These are phyloP conservation scores for Ditylenchus dipsaci DNA, from an alignment of 1,140 invertebrate species.

Conservation along the genomic window DNA sequence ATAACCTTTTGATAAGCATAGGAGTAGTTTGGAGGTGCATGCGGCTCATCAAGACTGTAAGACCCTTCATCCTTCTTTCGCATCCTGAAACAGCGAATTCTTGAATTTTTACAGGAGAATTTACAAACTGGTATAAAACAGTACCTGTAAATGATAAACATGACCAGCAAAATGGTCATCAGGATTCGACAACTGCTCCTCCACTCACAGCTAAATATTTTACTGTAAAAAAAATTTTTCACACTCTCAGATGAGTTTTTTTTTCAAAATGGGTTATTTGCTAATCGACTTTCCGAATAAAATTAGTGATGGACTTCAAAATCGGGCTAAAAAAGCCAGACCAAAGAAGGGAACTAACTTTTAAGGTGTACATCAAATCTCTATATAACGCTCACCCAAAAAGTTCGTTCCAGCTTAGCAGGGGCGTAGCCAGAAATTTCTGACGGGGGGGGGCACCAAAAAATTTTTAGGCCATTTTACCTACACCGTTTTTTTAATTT, in stretches of 20 bases:
- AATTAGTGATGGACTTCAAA: neutral
- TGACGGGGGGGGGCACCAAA: too few species aligned
- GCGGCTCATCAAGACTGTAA: conserved; percentile 89
- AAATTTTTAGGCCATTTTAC: too few species aligned
- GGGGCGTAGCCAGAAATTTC: too few species aligned
- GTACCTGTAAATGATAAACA: conserved; percentile 74
- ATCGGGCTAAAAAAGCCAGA: neutral
- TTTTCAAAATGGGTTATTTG: neutral
- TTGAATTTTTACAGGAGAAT: too few species aligned
- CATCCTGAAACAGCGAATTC: conserved; percentile 81
- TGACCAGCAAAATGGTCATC: conserved; percentile 92
- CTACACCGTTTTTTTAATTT: too few species aligned
- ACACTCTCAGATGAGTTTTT: neutral
- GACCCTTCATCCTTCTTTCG: conserved; percentile 99
- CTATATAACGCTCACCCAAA: too few species aligned
- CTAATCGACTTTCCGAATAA: neutral
- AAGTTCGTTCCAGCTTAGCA: too few species aligned
- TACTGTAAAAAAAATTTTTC: too few species aligned
- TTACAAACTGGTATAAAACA: too few species aligned
- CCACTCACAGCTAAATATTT: conserved; percentile 81
- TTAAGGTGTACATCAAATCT: too few species aligned
- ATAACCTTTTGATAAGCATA: conserved; percentile 50
- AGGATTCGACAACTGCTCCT: conserved; percentile 89
- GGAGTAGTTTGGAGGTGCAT: conserved; percentile 63
- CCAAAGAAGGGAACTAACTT: neutral